phyloP scores from a whole-genome alignment of 2,113 vertebrate genomes.

The Eurypyga helias region DNA sequence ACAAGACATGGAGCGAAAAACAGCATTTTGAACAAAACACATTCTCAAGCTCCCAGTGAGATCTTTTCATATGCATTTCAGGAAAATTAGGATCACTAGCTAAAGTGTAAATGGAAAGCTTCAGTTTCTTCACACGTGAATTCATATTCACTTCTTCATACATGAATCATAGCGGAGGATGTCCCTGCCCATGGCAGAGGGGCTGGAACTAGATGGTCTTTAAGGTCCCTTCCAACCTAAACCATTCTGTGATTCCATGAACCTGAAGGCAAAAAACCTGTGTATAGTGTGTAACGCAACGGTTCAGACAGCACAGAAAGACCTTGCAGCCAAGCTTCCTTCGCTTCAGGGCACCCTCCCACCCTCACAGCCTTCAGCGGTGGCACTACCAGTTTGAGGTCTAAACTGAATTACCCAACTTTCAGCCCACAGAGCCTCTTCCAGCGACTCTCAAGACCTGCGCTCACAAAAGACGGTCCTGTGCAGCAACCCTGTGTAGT shows the following conservation, averaged over 20 bases:
- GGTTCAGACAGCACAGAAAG: neutral
- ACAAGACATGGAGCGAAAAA: neutral
- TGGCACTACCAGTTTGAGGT: neutral
- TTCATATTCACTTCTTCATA: neutral
- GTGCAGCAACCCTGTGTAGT: accelerated
- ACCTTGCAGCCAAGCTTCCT: neutral
- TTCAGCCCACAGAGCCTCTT: neutral
- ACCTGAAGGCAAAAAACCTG: neutral
- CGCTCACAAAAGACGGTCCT: accelerated
- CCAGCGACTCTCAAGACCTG: neutral
- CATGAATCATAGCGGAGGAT: no score
- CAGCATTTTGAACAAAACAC: neutral
- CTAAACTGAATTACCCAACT: accelerated
- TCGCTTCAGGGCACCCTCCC: neutral
- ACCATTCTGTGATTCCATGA: no score
- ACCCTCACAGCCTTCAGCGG: neutral
- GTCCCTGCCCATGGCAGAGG: no score
- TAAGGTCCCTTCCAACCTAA: no score
- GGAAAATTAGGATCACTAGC: neutral
- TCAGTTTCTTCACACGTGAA: neutral
- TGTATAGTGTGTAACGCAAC: accelerated
- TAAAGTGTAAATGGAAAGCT: neutral
- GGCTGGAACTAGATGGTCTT: no score
- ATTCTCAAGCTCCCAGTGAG: neutral
- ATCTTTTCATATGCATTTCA: neutral